phyloP scores from a whole-genome alignment of 2,888 invertebrate species.

The Sarcophaga rosellei region DNA sequence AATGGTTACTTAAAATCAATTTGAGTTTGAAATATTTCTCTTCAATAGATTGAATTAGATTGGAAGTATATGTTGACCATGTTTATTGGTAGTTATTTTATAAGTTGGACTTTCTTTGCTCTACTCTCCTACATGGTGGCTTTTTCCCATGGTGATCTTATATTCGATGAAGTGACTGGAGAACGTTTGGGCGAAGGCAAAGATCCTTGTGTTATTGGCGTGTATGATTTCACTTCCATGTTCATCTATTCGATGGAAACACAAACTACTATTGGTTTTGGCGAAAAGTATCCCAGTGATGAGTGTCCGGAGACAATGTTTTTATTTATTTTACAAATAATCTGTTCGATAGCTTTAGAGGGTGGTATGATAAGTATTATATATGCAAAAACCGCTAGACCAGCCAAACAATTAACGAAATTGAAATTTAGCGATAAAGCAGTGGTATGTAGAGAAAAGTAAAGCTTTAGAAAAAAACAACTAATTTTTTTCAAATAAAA shows the following conservation, averaged over 20 bases:
- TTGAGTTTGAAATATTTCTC: conserved; percentile 78
- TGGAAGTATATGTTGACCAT: conserved; percentile 96
- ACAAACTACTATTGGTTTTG: conserved; percentile 92
- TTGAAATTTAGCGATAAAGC: conserved; percentile 91
- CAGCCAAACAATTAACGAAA: conserved; percentile 88
- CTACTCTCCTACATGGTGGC: conserved; percentile 90
- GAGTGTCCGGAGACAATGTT: conserved; percentile 93
- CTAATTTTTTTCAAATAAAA: neutral
- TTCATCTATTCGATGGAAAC: conserved; percentile 94
- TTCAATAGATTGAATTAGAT: conserved; percentile 86
- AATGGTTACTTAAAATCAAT: conserved; percentile 9
- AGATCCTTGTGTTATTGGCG: conserved; percentile 84
- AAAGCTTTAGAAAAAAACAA: conserved; percentile 5
- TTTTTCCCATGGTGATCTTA: conserved; percentile 89
- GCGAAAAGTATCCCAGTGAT: conserved; percentile 89
- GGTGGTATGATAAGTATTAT: conserved; percentile 85
- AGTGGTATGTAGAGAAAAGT: conserved; percentile 83
- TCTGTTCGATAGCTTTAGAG: conserved; percentile 84
- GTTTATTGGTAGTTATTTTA: conserved; percentile 91
- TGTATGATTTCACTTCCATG: conserved; percentile 84
- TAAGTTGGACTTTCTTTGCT: conserved; percentile 91
- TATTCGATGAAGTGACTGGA: conserved; percentile 82
- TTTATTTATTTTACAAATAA: conserved; percentile 91
- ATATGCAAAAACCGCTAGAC: conserved; percentile 90
- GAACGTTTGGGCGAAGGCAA: conserved; percentile 81